Percentiles rank a stretch among this genome's conserved stretches.
Evolutionary conservation across 2,797 vertebrate genomes (phyloP).

Genomic region (Pangasius mekongensis): DNA sequence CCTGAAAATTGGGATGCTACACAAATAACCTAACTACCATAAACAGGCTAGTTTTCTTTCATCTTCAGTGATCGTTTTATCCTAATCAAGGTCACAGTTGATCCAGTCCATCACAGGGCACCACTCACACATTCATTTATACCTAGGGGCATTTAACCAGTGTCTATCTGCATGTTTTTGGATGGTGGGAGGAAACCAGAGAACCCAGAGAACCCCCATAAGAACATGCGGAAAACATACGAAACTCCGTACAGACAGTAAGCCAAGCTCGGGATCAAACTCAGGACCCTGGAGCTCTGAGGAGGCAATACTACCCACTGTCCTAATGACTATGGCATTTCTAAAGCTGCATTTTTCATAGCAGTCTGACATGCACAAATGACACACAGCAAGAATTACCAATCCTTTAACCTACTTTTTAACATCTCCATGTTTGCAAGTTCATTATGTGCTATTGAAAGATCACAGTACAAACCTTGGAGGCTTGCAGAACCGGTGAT

Average conservation of each 20-base stretch:
- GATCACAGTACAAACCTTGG: constrained; percentile 25
- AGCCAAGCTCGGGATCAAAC: not conserved
- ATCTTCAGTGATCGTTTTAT: not conserved
- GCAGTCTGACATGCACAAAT: not conserved
- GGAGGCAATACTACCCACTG: not conserved
- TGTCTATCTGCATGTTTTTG: not conserved
- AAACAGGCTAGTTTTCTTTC: not conserved
- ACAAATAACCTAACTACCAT: not conserved
- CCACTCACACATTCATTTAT: not conserved
- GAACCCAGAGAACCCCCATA: not conserved
- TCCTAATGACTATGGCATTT: not conserved
- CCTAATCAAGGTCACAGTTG: not conserved
- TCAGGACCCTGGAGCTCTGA: not conserved
- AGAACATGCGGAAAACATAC: not conserved
- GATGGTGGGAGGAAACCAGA: not conserved
- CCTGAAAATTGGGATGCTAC: not conserved
- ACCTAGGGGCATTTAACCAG: not conserved
- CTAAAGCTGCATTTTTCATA: not conserved
- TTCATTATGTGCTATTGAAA: not conserved
- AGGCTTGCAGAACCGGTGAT: not conserved
- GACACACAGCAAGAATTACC: not conserved
- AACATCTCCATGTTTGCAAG: not conserved
- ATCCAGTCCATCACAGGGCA: not conserved
- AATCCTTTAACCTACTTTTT: not conserved
- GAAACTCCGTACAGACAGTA: not conserved